Evolutionary conservation across 2,888 invertebrate genomes (phyloP), one percentile per base, ranked within the genome.

Genomic region (Colostygia pectinataria): DNA sequence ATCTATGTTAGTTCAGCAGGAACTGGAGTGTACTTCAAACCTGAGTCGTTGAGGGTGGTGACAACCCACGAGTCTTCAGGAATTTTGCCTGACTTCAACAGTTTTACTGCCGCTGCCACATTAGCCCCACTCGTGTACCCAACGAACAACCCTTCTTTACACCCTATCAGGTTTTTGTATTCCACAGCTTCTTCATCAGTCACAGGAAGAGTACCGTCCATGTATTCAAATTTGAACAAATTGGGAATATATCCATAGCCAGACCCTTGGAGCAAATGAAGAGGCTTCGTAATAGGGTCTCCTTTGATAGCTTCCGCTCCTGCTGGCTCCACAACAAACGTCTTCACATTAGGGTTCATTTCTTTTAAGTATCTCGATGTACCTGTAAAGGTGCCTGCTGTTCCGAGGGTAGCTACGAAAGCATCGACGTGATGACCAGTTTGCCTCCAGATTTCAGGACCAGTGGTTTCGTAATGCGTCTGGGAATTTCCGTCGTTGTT

Each of bases 121-220:
- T 89, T 89, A 1, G 88, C 89, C 0, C 80, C 90, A 42, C 88
- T 88, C 3, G 90, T 89, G 58, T 86, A 90, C 3, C 89, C 89
- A 23, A 88, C 84, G 55, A 77, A 90, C 48, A 90, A 48, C 9
- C 89, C 89, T 55, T 90, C 89, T 57, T 83, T 84, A 50, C 75
- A 68, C 6, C 89, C 89, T 6, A 90, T 67, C 39, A 82, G 63
- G 8, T 77, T 63, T 70, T 74, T 81, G 53, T 84, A 90, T 24
- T 75, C 61, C 14, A 76, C 61, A 1, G 80, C 66, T 49, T 90
- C 90, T 40, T 87, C 87, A 41, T 90, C 90, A 18, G 79, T 76
- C 14, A 89, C 80, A 33, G 74, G 68, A 6, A 90, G 24, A 0
- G 88, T 83, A 0, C 77, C 87, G 50, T 89, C 86, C 80, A 88